Evolutionary conservation across 2,888 invertebrate genomes (phyloP), one percentile per base, ranked within the genome.

Genomic region (Megamerina dolium): DNA sequence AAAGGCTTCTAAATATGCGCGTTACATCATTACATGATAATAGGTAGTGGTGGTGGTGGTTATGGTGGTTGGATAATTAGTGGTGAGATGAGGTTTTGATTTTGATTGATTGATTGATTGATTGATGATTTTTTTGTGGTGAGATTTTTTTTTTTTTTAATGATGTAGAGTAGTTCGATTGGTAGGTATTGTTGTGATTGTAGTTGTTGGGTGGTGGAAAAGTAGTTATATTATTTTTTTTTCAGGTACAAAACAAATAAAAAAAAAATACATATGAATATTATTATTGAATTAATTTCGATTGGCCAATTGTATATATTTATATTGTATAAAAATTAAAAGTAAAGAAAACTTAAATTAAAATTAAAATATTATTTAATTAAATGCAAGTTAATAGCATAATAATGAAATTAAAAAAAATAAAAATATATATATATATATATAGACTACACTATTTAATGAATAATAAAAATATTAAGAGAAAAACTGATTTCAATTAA

Each of bases 1-100:
- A 91, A 77, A 61, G 91, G 91, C 78, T 91, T 91, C 91, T 91
- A 61, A 50, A 51, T 49, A n/a, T 43, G 43, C 40, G 47, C 32
- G 48, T 50, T 46, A n/a, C n/a, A n/a, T n/a, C n/a, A n/a, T n/a
- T n/a, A 48, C 42, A 48, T 41, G 34, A 45, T 33, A 12, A 14
- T 32, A 42, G 31, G 46, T 35, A 36, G 36, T 45, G 38, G 36
- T 44, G 33, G 30, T 30, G 33, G 19, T 49, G 12, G 38, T 19
- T 32, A 17, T 42, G 33, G 26, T 41, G 27, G 17, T 21, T 31
- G 16, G 29, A 29, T 10, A 23, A 23, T 23, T 6, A 23, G 10
- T 10, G 23, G 20, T 36, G 36, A 21, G 48, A 37, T 43, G 41
- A 21, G 37, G 37, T 33, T 34, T 42, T 53, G 48, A 42, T 51